These are phyloP conservation scores for Formicarius rufipectus DNA, from an alignment of 2,113 vertebrate species.

Conservation along the genomic window DNA sequence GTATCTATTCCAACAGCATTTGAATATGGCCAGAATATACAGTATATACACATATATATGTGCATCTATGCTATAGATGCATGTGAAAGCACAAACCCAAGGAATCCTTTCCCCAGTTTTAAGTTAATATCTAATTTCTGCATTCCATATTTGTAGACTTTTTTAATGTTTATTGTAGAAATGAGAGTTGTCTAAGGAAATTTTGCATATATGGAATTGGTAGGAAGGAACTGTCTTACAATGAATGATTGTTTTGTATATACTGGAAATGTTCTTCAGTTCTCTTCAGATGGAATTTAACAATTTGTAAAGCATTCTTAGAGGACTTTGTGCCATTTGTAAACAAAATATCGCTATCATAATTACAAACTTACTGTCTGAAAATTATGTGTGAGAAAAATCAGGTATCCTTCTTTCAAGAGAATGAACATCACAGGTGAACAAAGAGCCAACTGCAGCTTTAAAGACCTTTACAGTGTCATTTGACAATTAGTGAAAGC, in stretches of 20 bases:
- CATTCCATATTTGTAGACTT: background rate
- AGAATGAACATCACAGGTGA: background rate
- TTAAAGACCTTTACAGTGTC: background rate
- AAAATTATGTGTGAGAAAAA: background rate
- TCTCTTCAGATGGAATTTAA: background rate
- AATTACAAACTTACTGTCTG: background rate
- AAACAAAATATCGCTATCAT: background rate
- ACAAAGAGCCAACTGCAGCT: background rate
- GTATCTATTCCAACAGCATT: background rate
- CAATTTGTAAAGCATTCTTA: background rate
- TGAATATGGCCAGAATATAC: background rate
- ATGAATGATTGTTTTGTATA: background rate
- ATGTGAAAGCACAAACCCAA: background rate
- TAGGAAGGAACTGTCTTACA: background rate
- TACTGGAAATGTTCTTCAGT: background rate
- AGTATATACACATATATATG: background rate
- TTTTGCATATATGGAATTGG: background rate
- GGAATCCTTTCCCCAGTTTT: background rate
- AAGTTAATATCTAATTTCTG: background rate
- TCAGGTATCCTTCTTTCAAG: background rate
- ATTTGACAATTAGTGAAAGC: background rate
- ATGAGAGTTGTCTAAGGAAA: background rate
- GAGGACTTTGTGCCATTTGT: background rate
- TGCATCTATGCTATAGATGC: background rate
- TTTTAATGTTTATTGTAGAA: background rate